Percentiles rank a stretch among this genome's conserved stretches.
Conservation (phyloP, 1,140 invertebrate genomes). For the Drosophila triauraria region DNA sequence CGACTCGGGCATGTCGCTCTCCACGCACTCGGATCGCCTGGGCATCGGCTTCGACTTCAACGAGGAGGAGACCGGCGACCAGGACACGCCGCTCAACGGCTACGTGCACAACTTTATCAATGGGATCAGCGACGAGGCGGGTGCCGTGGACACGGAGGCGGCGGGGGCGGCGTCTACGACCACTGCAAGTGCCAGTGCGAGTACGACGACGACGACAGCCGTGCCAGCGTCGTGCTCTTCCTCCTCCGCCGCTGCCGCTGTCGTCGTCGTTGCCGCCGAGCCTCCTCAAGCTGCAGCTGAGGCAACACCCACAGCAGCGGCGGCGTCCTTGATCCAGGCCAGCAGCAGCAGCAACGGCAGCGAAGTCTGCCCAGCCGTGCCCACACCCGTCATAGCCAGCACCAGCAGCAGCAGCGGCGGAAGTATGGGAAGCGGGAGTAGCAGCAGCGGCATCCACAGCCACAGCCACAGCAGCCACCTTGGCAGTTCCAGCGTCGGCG, state of each 20-base stretch:
- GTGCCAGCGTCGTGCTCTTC: neutral
- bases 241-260: neutral
- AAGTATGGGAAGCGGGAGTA: neutral
- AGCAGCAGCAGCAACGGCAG: conserved; percentile 39
- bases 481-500: conserved; percentile 2
- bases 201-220: neutral
- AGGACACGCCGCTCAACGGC: conserved; percentile 75
- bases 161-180: too few relatives aligned
- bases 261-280: neutral
- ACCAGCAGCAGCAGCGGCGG: conserved; percentile 1
- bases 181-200: neutral
- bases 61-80: conserved; percentile 73
- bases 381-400: neutral
- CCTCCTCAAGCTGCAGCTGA: neutral
- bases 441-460: neutral
- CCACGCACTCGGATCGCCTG: conserved; percentile 48
- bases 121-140: conserved; percentile 70
- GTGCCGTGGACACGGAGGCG: conserved; percentile 31
- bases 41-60: conserved; percentile 60
- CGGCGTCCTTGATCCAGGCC: neutral
- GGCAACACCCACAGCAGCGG: neutral
- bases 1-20: conserved; percentile 49
- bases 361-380: conserved; percentile 11
- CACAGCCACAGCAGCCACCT: neutral
- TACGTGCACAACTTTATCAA: conserved; percentile 84